Conservation (phyloP, 2,888 invertebrate genomes). For the Amaurobius ferox region DNA sequence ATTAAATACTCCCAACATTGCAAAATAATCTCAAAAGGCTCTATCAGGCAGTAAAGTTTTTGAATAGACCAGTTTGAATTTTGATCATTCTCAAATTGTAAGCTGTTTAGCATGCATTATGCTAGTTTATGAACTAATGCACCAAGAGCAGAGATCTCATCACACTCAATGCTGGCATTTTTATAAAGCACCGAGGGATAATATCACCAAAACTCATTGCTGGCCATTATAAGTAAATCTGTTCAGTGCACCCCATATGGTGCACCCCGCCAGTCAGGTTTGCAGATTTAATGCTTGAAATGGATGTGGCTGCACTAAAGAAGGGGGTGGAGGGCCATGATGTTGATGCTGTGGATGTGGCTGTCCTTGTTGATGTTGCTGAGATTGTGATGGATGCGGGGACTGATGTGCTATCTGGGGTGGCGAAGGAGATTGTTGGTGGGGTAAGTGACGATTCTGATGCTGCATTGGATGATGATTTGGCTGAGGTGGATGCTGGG, state of each 20-base stretch:
- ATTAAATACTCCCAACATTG: slow-evolving; percentile 26
- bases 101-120: neutral
- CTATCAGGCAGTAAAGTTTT: slow-evolving; percentile 9
- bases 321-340: slow-evolving; percentile 53
- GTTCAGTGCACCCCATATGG: slow-evolving; percentile 72
- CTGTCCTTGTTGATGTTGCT: slow-evolving; percentile 20
- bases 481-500: slow-evolving; percentile 44
- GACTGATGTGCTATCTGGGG: slow-evolving; percentile 65
- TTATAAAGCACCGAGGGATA: neutral
- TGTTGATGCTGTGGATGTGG: slow-evolving; percentile 25
- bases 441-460: slow-evolving; percentile 56
- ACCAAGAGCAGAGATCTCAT: neutral
- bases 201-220: slow-evolving; percentile 12
- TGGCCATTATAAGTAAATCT: slow-evolving; percentile 49
- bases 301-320: slow-evolving; percentile 52
- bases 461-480: slow-evolving; percentile 59
- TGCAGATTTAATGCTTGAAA: slow-evolving; percentile 69
- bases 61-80: slow-evolving; percentile 30
- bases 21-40: slow-evolving; percentile 59
- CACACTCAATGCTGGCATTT: neutral
- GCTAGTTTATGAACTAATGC: neutral
- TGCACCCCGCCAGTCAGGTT: slow-evolving; percentile 73
- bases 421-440: slow-evolving; percentile 62
- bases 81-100: neutral
- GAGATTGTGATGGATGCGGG: slow-evolving; percentile 36